Conservation (phyloP, 2,797 vertebrate genomes). For the Tympanoctomys barrerae region DNA sequence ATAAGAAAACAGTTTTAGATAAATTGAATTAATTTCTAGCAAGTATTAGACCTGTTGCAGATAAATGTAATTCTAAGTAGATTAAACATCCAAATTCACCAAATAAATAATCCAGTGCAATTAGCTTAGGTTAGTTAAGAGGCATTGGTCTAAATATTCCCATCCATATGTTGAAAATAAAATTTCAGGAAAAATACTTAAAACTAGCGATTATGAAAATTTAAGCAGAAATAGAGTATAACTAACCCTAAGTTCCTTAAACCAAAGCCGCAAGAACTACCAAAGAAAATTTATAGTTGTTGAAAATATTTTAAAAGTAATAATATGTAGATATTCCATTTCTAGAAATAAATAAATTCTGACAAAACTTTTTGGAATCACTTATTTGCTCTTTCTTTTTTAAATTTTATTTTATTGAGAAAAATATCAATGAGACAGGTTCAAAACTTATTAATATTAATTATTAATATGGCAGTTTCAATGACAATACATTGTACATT, state of each 20-base stretch:
- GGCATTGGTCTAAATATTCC: conserved; percentile 31
- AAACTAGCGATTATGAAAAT: background rate
- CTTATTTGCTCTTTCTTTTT: background rate
- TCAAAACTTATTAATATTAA: too few relatives aligned
- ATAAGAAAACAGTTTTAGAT: conserved; percentile 56
- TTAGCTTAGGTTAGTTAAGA: conserved; percentile 60
- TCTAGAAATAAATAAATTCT: conserved; percentile 16
- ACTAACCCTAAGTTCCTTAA: background rate
- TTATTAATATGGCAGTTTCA: too few relatives aligned
- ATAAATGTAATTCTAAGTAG: conserved; percentile 65
- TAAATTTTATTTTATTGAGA: too few relatives aligned
- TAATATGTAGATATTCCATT: background rate
- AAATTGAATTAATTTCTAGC: conserved; percentile 70
- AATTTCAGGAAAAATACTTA: background rate
- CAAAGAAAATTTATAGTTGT: background rate
- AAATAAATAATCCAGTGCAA: conserved; percentile 58
- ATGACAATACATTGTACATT: too few relatives aligned
- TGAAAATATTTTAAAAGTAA: background rate
- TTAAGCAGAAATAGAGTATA: conserved; percentile 19
- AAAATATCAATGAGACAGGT: too few relatives aligned
- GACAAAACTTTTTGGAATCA: background rate
- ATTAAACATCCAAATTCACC: conserved; percentile 43
- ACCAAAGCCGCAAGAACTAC: background rate
- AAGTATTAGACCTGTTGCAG: background rate
- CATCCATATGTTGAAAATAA: conserved; percentile 52